Percentiles rank a stretch among this genome's conserved stretches.
Conservation (phyloP, 1,140 invertebrate species). For the Anthonomus grandis region DNA sequence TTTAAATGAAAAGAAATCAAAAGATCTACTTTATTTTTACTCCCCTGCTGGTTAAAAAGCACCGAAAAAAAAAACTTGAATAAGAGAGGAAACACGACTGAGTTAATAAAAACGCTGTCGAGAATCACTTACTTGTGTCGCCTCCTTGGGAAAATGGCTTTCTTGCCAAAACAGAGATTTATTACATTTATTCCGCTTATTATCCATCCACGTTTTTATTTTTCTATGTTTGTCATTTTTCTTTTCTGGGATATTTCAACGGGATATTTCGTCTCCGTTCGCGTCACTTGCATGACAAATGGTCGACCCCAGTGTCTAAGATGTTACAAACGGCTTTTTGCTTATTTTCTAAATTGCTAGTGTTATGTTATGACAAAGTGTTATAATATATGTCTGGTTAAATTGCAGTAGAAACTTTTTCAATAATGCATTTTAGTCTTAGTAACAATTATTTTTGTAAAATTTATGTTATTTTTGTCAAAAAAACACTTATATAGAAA, state of each 20-base stretch:
- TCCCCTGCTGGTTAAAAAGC: too few species aligned
- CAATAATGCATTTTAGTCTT: too few species aligned
- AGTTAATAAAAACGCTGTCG: constrained; percentile 29
- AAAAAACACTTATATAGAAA: too few species aligned
- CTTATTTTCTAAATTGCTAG: constrained; percentile 27
- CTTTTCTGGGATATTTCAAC: constrained; percentile 13
- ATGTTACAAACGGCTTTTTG: constrained; percentile 30
- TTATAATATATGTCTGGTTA: too few species aligned
- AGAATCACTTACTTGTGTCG: constrained; percentile 29
- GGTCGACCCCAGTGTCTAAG: constrained; percentile 17
- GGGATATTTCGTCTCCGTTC: constrained; percentile 12
- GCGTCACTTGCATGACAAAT: constrained; percentile 23
- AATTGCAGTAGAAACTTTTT: too few species aligned
- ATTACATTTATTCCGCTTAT: constrained; percentile 31
- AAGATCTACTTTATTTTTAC: too few species aligned
- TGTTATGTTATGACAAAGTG: too few species aligned
- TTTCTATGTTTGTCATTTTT: constrained; percentile 22
- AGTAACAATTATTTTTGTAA: too few species aligned
- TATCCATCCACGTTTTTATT: constrained; percentile 26
- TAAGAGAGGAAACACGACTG: constrained; percentile 8
- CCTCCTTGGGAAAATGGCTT: constrained; percentile 20
- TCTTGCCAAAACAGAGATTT: constrained; percentile 27
- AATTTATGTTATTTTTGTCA: too few species aligned
- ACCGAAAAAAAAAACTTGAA: too few species aligned
- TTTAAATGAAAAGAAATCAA: too few species aligned